A percentile compares a stretch with the other conserved stretches of the same genome.
Evolutionary conservation across 2,888 invertebrate species (phyloP).

Genomic region (Glyphotaelius pellucidus): DNA sequence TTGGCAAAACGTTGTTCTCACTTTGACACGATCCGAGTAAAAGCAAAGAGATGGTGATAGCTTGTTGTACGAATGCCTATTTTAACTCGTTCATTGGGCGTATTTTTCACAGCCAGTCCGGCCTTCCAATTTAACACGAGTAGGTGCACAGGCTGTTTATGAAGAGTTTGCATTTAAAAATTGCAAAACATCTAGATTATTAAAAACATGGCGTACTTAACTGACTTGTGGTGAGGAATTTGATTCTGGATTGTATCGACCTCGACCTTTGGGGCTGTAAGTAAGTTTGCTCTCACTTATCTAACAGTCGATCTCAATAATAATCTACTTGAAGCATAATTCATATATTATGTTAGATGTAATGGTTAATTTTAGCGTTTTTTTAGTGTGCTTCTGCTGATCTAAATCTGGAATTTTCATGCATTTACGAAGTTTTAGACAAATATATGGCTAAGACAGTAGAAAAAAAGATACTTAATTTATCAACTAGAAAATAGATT

Average conservation of each 20-base stretch:
- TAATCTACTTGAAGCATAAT: neutral
- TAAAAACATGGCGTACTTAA: neutral
- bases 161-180: neutral
- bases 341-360: neutral
- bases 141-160: neutral
- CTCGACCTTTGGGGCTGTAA: neutral
- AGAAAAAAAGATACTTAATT: neutral
- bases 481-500: neutral
- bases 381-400: neutral
- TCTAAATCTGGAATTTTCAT: neutral
- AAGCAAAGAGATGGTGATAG: neutral
- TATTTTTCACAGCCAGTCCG: neutral
- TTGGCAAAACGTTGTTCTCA: neutral
- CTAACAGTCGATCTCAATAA: neutral
- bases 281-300: neutral
- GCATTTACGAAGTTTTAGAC: neutral
- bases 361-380: neutral
- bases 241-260: neutral
- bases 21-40: neutral
- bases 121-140: slow-evolving; percentile 2
- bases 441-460: neutral
- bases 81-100: neutral
- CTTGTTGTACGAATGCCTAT: slow-evolving; percentile 1
- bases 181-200: neutral
- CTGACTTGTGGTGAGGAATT: neutral